Conservation (phyloP, 2,797 vertebrate species). For the Aeoliscus strigatus region DNA sequence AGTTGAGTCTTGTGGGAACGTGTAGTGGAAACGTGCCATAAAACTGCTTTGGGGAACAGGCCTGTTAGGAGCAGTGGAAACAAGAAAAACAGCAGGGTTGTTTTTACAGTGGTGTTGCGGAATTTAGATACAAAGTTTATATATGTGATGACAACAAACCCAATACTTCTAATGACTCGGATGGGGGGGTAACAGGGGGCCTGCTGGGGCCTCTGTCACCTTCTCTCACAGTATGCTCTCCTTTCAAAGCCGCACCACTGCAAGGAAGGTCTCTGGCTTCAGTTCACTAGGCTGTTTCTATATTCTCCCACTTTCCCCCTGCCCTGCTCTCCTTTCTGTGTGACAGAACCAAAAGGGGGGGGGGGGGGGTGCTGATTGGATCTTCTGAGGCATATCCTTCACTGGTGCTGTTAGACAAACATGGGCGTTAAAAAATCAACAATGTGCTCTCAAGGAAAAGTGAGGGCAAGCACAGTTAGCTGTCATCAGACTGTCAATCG, state of each 20-base stretch:
- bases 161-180: not conserved
- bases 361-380: conserved; percentile 45
- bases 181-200: not conserved
- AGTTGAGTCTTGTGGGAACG: too few relatives aligned
- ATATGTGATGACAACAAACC: too few relatives aligned
- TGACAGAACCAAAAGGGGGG: conserved; percentile 59
- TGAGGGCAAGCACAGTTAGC: conserved; percentile 11
- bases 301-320: conserved; percentile 30
- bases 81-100: too few relatives aligned
- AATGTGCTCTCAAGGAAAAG: conserved; percentile 4
- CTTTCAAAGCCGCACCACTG: conserved; percentile 35
- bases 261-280: conserved; percentile 22
- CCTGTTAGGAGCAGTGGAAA: too few relatives aligned
- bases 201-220: conserved; percentile 37
- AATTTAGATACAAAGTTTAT: too few relatives aligned
- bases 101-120: too few relatives aligned
- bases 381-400: conserved; percentile 17
- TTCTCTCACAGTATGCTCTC: conserved; percentile 36
- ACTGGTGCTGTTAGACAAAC: conserved; percentile 8
- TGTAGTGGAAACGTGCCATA: too few relatives aligned
- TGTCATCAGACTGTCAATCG: conserved; percentile 13
- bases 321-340: conserved; percentile 53
- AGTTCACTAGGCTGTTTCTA: conserved; percentile 32
- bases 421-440: conserved; percentile 6
- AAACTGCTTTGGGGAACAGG: too few relatives aligned